phyloP scores from a whole-genome alignment of 2,113 vertebrate species.

The Synodontis membranacea region DNA sequence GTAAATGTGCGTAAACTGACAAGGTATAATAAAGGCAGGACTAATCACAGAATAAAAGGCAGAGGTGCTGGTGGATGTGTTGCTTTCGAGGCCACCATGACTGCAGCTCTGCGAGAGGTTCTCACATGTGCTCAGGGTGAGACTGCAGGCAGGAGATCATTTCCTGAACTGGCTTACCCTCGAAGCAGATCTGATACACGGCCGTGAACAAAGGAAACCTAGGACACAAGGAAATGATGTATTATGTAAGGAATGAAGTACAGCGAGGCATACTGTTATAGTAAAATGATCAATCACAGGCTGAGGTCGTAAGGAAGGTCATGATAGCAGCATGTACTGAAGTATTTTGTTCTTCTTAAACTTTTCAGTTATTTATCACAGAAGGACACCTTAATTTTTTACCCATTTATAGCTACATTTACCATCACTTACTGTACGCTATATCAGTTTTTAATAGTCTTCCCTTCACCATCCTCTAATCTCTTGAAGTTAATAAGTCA shows the following conservation, averaged over 20 bases:
- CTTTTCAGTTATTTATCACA: neutral
- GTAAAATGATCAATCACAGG: neutral
- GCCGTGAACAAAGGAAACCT: conserved; percentile 85
- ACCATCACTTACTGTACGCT: no score
- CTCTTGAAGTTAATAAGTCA: neutral
- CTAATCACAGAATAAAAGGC: conserved; percentile 12
- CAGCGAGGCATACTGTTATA: neutral
- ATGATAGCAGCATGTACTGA: neutral
- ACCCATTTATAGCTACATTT: neutral
- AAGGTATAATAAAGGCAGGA: conserved; percentile 15
- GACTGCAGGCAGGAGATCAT: conserved; percentile 84
- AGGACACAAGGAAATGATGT: neutral
- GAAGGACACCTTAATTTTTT: no score
- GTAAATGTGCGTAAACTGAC: neutral
- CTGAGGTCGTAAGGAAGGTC: neutral
- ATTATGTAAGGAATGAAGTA: neutral
- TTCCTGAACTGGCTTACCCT: conserved; percentile 77
- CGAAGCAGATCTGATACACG: conserved; percentile 86
- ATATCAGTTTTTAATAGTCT: neutral
- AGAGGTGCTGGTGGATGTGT: conserved; percentile 19
- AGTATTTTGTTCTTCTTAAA: neutral
- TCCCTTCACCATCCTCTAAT: no score
- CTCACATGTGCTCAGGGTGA: conserved; percentile 82
- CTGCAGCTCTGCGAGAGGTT: neutral
- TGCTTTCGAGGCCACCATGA: neutral